Base-by-base conservation (phyloP, 2,888 invertebrate species). In the Clusia tigrina region DNA sequence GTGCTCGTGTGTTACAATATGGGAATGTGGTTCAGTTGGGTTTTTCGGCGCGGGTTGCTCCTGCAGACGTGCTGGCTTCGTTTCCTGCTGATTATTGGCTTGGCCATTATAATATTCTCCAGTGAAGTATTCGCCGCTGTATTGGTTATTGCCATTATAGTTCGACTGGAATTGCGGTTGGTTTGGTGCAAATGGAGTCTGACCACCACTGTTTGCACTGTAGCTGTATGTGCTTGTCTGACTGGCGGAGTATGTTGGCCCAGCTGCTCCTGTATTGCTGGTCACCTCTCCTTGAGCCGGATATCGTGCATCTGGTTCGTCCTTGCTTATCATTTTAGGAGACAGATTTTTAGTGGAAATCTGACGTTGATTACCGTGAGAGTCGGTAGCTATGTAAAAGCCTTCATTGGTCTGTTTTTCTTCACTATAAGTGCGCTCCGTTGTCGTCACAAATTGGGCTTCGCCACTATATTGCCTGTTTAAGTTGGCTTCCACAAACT, bases 1-100 rank as follows among this genome's bases (percentile, higher is more conserved):
- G 65, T 76, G 79, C 58, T 78, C 78, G 46, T 81, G 79, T 71
- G 68, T 10, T n/a, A n/a, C n/a, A n/a, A n/a, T n/a, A n/a, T n/a
- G n/a, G n/a, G n/a, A n/a, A n/a, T n/a, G n/a, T n/a, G n/a, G n/a
- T n/a, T n/a, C n/a, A 69, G 1, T 60, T 62, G 3, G 65, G 68
- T 67, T 26, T 66, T 54, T 62, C 25, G 62, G 51, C 25, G 63
- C 58, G 1, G 68, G 59, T 5, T 65, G 65, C 20, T 71, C 64
- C 60, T 80, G 76, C 1, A 81, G 54, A 2, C 81, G 73, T 0
- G 80, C 80, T 9, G 81, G 78, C 42, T 78, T 78, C 0, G 67
- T 51, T 5, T 78, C 77, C 38, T 75, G 72, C 1, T 56, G 61
- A 23, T 67, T 65, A 62, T 74, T 78, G 12, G 62, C 70, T 55